These are phyloP conservation scores for Cebus imitator DNA, from an alignment of 2,113 vertebrate genomes.

Conservation along the genomic window DNA sequence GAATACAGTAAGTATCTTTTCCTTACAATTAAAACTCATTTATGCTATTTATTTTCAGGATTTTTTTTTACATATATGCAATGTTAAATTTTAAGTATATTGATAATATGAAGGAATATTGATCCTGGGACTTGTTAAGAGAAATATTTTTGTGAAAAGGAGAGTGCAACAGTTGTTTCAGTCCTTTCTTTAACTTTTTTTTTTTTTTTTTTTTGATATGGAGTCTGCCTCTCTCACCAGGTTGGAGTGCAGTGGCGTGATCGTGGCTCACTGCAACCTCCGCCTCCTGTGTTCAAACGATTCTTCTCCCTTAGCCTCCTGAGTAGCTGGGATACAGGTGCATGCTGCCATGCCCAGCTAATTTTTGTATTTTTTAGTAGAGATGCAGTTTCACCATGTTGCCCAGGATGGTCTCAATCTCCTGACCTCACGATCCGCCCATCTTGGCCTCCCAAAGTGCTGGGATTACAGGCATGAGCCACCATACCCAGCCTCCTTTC, in stretches of 20 bases:
- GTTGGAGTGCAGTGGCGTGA: no score
- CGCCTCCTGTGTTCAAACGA: fast-evolving
- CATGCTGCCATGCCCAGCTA: no score
- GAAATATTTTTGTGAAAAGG: slow-evolving; percentile 25
- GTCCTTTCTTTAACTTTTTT: background rate
- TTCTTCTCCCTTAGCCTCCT: no score
- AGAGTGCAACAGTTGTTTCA: slow-evolving; percentile 1
- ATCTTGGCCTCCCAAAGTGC: background rate
- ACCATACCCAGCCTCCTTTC: background rate
- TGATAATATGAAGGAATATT: background rate
- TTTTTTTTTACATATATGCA: background rate
- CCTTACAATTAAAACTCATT: background rate
- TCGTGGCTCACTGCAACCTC: no score
- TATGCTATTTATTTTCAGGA: background rate
- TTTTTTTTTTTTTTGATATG: background rate
- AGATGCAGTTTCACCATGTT: no score
- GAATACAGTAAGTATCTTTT: slow-evolving; percentile 93
- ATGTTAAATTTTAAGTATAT: background rate
- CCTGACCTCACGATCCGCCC: background rate
- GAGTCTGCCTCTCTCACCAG: no score
- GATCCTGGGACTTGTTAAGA: slow-evolving; percentile 28
- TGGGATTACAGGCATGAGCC: background rate
- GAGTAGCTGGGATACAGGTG: no score
- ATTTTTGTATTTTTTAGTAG: no score
- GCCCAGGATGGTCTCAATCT: background rate